Evolutionary conservation across 2,797 vertebrate genomes (phyloP).

Genomic region (Ceyx erithaca): DNA sequence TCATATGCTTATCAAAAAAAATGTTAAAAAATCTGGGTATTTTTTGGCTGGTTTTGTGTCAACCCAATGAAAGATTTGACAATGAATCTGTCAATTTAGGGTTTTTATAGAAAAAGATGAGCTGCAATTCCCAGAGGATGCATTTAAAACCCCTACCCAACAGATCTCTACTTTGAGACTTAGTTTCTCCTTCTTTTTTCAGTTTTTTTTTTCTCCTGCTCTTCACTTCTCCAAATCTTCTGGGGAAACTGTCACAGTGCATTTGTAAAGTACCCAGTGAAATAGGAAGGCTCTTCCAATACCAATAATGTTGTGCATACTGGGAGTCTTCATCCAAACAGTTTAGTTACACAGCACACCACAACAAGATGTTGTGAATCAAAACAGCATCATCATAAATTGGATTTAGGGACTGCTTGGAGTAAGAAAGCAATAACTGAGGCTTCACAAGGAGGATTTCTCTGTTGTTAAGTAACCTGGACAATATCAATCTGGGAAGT

Average conservation of each 20-base stretch:
- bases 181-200: background rate
- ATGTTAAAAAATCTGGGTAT: background rate
- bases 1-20: background rate
- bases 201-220: background rate
- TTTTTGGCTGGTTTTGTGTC: background rate
- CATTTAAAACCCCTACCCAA: background rate
- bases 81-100: background rate
- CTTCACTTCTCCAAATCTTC: background rate
- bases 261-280: background rate
- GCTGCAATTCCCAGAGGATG: background rate
- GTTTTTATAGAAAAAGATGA: background rate
- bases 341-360: background rate
- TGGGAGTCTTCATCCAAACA: background rate
- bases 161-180: background rate
- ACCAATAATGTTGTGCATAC: background rate
- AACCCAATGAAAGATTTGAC: background rate
- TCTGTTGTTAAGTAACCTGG: background rate
- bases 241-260: background rate
- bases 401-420: background rate
- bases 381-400: background rate
- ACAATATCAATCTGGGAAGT: background rate
- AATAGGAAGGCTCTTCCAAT: background rate
- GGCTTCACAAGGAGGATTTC: background rate
- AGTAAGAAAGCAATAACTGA: background rate
- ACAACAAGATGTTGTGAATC: background rate